Evolutionary conservation across 2,113 vertebrate species (phyloP), one percentile per base, ranked within the genome.

Genomic region (Chrysochloris asiatica): DNA sequence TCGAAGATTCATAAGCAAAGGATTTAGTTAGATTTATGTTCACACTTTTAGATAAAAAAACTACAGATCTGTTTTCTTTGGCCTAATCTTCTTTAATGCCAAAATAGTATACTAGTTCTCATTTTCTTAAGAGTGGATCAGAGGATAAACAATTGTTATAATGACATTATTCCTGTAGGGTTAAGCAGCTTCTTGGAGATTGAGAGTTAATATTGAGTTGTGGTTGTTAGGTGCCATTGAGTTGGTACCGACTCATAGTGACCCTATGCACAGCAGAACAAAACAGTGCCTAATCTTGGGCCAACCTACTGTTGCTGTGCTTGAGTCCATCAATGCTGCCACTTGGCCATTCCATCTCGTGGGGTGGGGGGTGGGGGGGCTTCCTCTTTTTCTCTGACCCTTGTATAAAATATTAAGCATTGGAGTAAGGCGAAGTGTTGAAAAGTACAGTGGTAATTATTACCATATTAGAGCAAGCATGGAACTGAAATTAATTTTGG

Each of bases 381-480:
- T n/a, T n/a, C n/a, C n/a, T n/a, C n/a, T n/a, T n/a, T n/a, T n/a
- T n/a, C n/a, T n/a, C n/a, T n/a, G n/a, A n/a, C n/a, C 72, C 26
- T 83, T 91, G n/a, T 36, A 48, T 65, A 72, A 93, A 90, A 80
- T 88, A 86, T 43, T 79, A 86, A 72, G 45, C 50, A 67, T 47
- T 83, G n/a, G 52, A 48, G 22, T 47, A 88, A 47, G 24, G n/a
- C 82, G 50, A 79, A 75, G 30, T 50, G 17, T 81, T 93, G 67
- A 22, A 36, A 45, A 79, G 19, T 79, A 65, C 76, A 79, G 33
- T 73, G 41, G 8, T 65, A 14, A 38, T 82, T 80, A 91, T 88
- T 86, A 54, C 69, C 13, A 13, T 71, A 47, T 65, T 80, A 56
- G 30, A 85, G 12, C 8, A 84, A 77, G 33, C 59, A 50, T 67